Evolutionary conservation across 2,797 vertebrate genomes (phyloP).

Genomic region (Bradypodion pumilum): DNA sequence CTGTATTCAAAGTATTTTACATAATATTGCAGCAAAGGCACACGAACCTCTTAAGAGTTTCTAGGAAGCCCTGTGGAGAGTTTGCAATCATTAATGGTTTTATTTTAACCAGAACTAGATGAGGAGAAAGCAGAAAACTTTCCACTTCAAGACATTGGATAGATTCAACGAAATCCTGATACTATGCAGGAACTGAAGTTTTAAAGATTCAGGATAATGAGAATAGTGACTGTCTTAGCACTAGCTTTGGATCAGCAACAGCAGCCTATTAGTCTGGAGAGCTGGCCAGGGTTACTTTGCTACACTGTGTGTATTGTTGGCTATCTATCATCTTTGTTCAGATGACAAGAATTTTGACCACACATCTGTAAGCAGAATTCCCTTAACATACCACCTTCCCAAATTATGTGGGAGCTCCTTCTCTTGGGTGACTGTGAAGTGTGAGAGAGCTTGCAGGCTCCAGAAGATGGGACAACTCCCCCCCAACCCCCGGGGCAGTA

Average conservation of each 20-base stretch:
- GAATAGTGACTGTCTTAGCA: neutral
- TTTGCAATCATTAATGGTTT: constrained; percentile 34
- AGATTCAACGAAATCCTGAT: neutral
- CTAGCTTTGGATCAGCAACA: constrained; percentile 13
- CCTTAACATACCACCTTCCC: neutral
- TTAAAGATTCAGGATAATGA: neutral
- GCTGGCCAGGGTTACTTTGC: neutral
- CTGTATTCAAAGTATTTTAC: too few relatives aligned
- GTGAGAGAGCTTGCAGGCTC: too few relatives aligned
- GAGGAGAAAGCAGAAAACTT: constrained; percentile 36
- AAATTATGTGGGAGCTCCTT: neutral
- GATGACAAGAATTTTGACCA: neutral
- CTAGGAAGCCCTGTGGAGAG: constrained; percentile 13
- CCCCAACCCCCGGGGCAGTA: too few relatives aligned
- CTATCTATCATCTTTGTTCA: neutral
- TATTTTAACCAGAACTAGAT: constrained; percentile 38
- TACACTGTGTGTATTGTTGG: neutral
- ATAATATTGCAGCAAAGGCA: neutral
- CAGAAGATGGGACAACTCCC: too few relatives aligned
- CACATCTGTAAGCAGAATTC: neutral
- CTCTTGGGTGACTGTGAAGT: neutral
- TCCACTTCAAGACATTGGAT: constrained; percentile 1
- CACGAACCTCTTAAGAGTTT: constrained; percentile 22
- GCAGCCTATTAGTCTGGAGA: neutral
- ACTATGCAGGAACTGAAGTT: neutral